Evolutionary conservation across 2,888 invertebrate genomes (phyloP).

Genomic region (Nomada ferruginata): DNA sequence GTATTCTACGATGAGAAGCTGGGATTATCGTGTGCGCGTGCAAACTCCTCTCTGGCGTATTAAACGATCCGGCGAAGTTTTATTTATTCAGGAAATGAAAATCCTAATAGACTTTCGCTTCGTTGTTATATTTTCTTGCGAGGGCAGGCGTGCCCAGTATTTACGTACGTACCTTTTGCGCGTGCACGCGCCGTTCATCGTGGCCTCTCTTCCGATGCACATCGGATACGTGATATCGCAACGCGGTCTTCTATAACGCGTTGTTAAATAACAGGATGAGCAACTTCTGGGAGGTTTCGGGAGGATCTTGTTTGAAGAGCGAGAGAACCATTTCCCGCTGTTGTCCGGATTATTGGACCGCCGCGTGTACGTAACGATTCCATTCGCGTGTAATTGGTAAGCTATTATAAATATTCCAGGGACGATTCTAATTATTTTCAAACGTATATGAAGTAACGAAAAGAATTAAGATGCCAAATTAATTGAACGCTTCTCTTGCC

Average conservation of each 20-base stretch:
- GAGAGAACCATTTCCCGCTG: conserved; percentile 13
- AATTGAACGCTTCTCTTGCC: too few relatives aligned
- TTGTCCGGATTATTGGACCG: conserved; percentile 16
- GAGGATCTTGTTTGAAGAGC: conserved; percentile 42
- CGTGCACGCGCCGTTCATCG: conserved; percentile 39
- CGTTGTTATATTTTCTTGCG: conserved; percentile 74
- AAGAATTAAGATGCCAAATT: too few relatives aligned
- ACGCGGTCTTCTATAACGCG: conserved; percentile 23
- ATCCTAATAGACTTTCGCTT: conserved; percentile 75
- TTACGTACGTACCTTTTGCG: conserved; percentile 64
- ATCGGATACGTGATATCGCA: conserved; percentile 58
- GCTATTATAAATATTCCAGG: neutral
- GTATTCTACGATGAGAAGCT: conserved; percentile 63
- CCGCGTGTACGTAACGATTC: neutral
- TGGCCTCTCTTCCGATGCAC: conserved; percentile 8
- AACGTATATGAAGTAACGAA: too few relatives aligned
- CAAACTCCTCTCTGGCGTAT: conserved; percentile 68
- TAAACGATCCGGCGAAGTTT: conserved; percentile 73
- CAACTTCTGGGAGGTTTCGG: conserved; percentile 24
- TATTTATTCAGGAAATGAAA: conserved; percentile 75
- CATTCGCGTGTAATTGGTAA: neutral
- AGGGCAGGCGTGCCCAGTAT: conserved; percentile 54
- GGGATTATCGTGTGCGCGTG: conserved; percentile 72
- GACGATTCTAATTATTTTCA: too few relatives aligned
- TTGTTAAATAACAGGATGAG: conserved; percentile 53